phyloP scores from a whole-genome alignment of 2,797 vertebrate species.

The Buphagus erythrorhynchus region DNA sequence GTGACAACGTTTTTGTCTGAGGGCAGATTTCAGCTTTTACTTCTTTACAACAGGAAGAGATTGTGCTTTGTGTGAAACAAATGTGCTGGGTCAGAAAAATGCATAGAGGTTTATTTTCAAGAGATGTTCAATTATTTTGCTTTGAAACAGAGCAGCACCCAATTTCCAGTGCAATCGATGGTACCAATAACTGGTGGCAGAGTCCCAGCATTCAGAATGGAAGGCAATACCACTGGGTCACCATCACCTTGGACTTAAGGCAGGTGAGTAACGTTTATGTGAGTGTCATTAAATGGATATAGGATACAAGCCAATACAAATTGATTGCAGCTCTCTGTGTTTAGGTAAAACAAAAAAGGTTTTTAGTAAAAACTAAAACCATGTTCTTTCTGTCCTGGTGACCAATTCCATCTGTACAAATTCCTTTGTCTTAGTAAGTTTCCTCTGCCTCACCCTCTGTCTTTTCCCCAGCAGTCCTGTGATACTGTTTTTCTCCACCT shows the following conservation, averaged over 20 bases:
- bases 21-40: neutral
- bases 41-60: neutral
- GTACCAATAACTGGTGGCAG: slow-evolving; percentile 97
- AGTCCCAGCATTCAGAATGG: slow-evolving; percentile 98
- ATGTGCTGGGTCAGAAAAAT: neutral
- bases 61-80: neutral
- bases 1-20: neutral
- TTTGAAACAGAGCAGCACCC: slow-evolving; percentile 88
- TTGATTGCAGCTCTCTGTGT: neutral
- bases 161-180: slow-evolving; percentile 90
- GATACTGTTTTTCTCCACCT: neutral
- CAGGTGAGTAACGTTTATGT: slow-evolving; percentile 80
- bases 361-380: neutral
- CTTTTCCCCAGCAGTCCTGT: neutral
- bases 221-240: slow-evolving; percentile 91
- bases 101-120: neutral
- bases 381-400: neutral
- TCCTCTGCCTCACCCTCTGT: neutral
- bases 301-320: neutral
- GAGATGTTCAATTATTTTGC: neutral
- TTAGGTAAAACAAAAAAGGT: neutral
- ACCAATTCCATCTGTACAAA: neutral
- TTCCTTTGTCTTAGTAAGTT: neutral
- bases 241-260: slow-evolving; percentile 91
- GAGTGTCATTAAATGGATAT: neutral